Percentiles rank a stretch among this genome's conserved stretches.
Evolutionary conservation across 2,113 vertebrate species (phyloP).

Genomic region (Taxidea taxus): DNA sequence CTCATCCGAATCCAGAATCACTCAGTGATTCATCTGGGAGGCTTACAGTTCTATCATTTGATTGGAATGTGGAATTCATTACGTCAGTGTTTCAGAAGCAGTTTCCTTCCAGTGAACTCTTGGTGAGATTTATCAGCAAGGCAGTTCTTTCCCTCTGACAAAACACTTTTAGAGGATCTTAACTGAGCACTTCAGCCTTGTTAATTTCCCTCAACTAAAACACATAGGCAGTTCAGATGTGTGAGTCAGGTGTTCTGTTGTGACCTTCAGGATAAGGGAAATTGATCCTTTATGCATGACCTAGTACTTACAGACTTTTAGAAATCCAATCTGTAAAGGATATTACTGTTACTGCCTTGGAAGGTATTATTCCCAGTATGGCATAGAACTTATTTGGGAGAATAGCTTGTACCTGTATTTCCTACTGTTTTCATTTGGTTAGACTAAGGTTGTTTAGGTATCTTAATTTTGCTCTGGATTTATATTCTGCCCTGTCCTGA

Average conservation of each 20-base stretch:
- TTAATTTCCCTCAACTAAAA: not conserved
- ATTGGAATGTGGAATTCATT: not conserved
- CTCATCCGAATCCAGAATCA: not conserved
- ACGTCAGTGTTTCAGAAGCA: constrained; percentile 19
- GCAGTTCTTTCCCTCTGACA: not conserved
- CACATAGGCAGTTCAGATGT: not conserved
- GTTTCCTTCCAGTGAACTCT: not conserved
- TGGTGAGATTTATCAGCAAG: not conserved
- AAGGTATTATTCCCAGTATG: not conserved
- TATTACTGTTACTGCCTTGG: not conserved
- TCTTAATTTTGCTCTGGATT: constrained; percentile 45
- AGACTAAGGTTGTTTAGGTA: not conserved
- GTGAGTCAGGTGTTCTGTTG: not conserved
- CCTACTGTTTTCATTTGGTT: constrained; percentile 28
- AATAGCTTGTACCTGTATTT: constrained; percentile 29
- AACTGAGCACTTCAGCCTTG: not conserved
- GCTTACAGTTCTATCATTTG: not conserved
- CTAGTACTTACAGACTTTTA: not conserved
- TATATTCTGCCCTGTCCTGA: not conserved
- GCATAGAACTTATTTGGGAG: constrained; percentile 6
- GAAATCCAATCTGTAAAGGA: not conserved
- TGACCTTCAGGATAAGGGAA: not conserved
- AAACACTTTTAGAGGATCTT: not conserved
- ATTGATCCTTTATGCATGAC: not conserved
- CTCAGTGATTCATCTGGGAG: not conserved